phyloP scores from a whole-genome alignment of 2,113 vertebrate species.

The Tringa solitaria region DNA sequence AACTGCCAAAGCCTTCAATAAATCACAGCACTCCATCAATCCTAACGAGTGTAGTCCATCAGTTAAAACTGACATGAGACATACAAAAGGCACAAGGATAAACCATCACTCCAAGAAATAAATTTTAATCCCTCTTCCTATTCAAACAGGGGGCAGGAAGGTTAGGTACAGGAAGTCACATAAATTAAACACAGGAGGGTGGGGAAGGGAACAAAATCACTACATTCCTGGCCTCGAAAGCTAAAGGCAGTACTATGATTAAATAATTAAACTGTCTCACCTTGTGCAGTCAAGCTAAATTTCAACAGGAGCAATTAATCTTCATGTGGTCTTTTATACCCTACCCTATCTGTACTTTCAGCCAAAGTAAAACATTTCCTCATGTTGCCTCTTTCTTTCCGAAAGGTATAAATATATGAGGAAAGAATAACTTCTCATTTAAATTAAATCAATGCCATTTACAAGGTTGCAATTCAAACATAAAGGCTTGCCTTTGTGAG shows the following conservation, averaged over 20 bases:
- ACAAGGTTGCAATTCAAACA: neutral
- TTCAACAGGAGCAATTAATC: slow-evolving; percentile 67
- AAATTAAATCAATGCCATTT: slow-evolving; percentile 17
- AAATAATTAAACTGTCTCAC: slow-evolving; percentile 73
- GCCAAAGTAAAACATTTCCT: slow-evolving; percentile 40
- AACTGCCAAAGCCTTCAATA: neutral
- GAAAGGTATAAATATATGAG: neutral
- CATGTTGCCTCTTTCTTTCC: neutral
- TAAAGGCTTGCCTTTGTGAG: neutral
- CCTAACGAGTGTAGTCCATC: accelerated
- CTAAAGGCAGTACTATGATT: slow-evolving; percentile 33
- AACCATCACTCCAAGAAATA: neutral
- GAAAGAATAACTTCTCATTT: slow-evolving; percentile 12
- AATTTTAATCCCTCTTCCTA: neutral
- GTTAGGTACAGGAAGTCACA: slow-evolving; percentile 12
- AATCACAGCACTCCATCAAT: neutral
- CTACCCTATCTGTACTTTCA: slow-evolving; percentile 26
- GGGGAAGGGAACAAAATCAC: slow-evolving; percentile 4
- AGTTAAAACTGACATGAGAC: neutral
- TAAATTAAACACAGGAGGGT: neutral
- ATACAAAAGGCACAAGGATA: neutral
- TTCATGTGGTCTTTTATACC: slow-evolving; percentile 53
- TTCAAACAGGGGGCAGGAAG: neutral
- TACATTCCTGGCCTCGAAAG: slow-evolving; percentile 22
- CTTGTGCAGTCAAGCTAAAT: slow-evolving; percentile 63